Conservation (phyloP, 2,797 vertebrate species). For the Coluber constrictor region DNA sequence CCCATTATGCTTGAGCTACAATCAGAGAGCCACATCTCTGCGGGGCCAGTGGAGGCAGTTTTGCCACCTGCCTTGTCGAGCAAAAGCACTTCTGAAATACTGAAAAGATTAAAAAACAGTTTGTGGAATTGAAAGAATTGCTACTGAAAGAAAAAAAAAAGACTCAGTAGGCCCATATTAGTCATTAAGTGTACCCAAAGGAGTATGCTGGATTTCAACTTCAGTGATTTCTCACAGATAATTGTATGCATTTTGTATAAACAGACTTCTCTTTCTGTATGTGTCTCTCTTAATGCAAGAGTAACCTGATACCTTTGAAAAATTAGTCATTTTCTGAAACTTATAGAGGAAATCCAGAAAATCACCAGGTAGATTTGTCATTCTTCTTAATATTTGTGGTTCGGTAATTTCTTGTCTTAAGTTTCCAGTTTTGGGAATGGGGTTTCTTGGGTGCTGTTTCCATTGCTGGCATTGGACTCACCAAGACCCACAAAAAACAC, state of each 20-base stretch:
- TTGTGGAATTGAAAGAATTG: neutral
- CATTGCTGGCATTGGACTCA: conserved; percentile 62
- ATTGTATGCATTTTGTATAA: conserved; percentile 79
- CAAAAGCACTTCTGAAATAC: neutral
- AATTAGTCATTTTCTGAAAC: conserved; percentile 38
- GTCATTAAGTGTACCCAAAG: neutral
- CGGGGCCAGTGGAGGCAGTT: neutral
- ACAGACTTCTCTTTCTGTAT: conserved; percentile 57
- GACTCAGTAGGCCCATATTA: neutral
- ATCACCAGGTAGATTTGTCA: conserved; percentile 51
- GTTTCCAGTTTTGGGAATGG: conserved; percentile 50
- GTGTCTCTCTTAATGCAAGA: conserved; percentile 61
- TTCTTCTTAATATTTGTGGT: conserved; percentile 52
- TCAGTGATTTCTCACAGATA: conserved; percentile 73
- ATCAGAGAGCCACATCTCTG: neutral
- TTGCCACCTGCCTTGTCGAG: neutral
- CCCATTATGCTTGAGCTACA: conserved; percentile 53
- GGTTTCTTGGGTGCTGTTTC: conserved; percentile 53
- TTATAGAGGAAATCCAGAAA: conserved; percentile 59
- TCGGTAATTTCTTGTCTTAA: conserved; percentile 46
- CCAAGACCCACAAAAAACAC: conserved; percentile 54
- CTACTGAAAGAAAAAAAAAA: neutral
- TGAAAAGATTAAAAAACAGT: conserved; percentile 4
- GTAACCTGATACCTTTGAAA: conserved; percentile 66
- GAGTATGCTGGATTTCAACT: conserved; percentile 13